Evolutionary conservation across 2,113 vertebrate genomes (phyloP).

Genomic region (Orycteropus afer): DNA sequence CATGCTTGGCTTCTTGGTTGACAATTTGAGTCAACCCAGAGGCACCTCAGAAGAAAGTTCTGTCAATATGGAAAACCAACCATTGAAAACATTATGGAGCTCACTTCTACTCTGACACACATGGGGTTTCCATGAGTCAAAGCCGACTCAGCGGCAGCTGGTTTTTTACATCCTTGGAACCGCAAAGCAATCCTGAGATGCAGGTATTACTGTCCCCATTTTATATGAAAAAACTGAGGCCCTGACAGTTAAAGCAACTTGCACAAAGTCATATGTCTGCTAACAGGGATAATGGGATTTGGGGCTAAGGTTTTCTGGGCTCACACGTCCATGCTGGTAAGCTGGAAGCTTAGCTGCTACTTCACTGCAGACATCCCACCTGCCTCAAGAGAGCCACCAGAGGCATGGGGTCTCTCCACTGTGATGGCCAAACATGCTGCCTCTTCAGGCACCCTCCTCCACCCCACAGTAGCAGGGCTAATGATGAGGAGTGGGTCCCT

Average conservation of each 20-base stretch:
- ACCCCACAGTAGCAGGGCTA: neutral
- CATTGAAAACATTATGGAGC: neutral
- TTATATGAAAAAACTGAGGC: constrained; percentile 32
- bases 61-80: neutral
- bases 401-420: neutral
- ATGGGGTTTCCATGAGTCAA: neutral
- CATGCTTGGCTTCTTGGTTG: neutral
- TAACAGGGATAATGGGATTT: neutral
- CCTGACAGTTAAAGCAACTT: neutral
- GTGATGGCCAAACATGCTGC: neutral
- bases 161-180: neutral
- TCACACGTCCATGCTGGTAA: neutral
- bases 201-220: neutral
- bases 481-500: neutral
- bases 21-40: neutral
- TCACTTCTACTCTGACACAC: neutral
- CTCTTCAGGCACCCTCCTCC: neutral
- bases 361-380: neutral
- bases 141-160: neutral
- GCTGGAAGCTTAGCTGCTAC: neutral
- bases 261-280: neutral
- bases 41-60: neutral
- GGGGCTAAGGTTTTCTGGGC: neutral
- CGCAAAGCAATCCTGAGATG: neutral
- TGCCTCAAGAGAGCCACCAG: neutral